Evolutionary conservation across 2,797 vertebrate genomes (phyloP).

Genomic region (Perodicticus potto): DNA sequence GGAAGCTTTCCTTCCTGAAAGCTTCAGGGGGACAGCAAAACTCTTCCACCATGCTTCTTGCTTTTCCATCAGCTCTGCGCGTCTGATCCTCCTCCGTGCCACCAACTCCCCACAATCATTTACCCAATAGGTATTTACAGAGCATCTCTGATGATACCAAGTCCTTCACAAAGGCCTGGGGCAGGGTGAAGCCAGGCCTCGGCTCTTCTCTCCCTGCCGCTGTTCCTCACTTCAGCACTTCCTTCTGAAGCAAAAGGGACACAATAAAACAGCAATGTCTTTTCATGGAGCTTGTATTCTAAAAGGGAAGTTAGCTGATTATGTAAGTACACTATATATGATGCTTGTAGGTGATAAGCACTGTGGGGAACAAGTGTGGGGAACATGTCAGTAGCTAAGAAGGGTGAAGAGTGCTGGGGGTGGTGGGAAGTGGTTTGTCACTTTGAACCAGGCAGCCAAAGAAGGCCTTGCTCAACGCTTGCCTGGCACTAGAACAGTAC

Average conservation of each 20-base stretch:
- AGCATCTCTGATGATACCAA: background rate
- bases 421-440: too few species aligned
- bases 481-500: too few species aligned
- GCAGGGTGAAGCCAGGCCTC: background rate
- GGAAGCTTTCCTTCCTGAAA: background rate
- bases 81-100: constrained; percentile 2
- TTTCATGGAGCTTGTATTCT: too few species aligned
- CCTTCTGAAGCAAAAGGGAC: background rate
- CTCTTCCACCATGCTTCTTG: constrained; percentile 3
- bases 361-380: too few species aligned
- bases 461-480: too few species aligned
- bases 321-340: too few species aligned
- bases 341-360: too few species aligned
- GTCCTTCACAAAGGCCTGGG: background rate
- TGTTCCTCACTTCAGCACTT: background rate
- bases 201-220: background rate
- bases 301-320: too few species aligned
- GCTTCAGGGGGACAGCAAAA: background rate
- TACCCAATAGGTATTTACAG: background rate
- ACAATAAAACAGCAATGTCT: too few species aligned
- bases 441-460: too few species aligned
- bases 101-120: background rate
- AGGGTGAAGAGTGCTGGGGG: too few species aligned
- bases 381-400: too few species aligned
- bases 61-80: constrained; percentile 5